phyloP scores from a whole-genome alignment of 2,888 invertebrate species.

The Drosophila silvestris region DNA sequence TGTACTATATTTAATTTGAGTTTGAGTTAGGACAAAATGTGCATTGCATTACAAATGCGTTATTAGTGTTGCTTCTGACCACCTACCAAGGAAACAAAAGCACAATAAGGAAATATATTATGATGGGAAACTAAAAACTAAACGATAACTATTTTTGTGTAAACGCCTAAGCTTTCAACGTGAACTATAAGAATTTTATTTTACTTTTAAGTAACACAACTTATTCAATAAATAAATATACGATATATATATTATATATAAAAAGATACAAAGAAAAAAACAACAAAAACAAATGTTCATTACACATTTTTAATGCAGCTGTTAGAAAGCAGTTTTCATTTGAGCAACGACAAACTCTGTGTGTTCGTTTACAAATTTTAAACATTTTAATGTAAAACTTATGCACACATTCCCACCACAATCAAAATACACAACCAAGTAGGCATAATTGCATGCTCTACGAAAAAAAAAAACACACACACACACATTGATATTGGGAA shows the following conservation, averaged over 20 bases:
- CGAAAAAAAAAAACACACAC: background rate
- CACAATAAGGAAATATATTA: conserved; percentile 17
- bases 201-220: conserved; percentile 47
- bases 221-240: conserved; percentile 47
- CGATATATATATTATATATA: conserved; percentile 23
- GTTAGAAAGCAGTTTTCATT: conserved; percentile 46
- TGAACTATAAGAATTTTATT: conserved; percentile 70
- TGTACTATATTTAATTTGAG: conserved; percentile 51
- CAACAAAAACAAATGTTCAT: conserved; percentile 13
- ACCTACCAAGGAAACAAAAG: conserved; percentile 12
- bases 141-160: conserved; percentile 52
- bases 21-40: conserved; percentile 66
- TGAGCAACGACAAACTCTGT: conserved; percentile 49
- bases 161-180: conserved; percentile 65
- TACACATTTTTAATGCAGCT: conserved; percentile 55
- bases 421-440: conserved; percentile 24
- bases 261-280: conserved; percentile 14
- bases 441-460: conserved; percentile 8
- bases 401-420: conserved; percentile 45
- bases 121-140: conserved; percentile 1
- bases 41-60: conserved; percentile 77
- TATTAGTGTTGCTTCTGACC: conserved; percentile 50
- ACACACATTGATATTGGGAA: conserved; percentile 39
- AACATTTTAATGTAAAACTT: conserved; percentile 57
- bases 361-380: conserved; percentile 58